Conservation (phyloP, 92 coral and sea anemone species). For the Palythoa caribaeorum region DNA sequence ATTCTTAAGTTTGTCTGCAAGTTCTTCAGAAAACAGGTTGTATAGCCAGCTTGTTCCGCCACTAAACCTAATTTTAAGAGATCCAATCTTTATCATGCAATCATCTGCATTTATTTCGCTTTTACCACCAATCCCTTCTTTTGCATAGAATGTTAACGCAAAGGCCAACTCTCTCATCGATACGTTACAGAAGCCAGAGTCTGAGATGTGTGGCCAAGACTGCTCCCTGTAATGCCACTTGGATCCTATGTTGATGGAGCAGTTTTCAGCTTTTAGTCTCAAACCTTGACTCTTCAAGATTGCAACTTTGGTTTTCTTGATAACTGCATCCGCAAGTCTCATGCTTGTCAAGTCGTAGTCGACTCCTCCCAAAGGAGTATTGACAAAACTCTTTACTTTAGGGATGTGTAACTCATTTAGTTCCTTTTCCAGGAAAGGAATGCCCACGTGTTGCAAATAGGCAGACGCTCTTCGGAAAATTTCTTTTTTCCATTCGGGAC, state of each 20-base stretch:
- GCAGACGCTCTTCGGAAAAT: conserved; percentile 30
- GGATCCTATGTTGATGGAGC: conserved; percentile 70
- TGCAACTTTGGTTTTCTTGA: conserved; percentile 73
- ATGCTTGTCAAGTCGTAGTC: conserved; percentile 68
- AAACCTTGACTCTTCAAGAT: conserved; percentile 64
- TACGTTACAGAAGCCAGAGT: conserved; percentile 80
- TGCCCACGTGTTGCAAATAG: conserved; percentile 72
- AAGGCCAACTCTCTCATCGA: conserved; percentile 69
- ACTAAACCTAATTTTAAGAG: conserved; percentile 71
- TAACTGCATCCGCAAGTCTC: conserved; percentile 72
- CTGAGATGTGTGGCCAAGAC: conserved; percentile 92
- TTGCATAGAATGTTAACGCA: conserved; percentile 67
- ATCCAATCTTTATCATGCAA: conserved; percentile 73
- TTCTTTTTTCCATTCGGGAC: conserved; percentile 26
- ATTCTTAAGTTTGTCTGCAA: conserved; percentile 70
- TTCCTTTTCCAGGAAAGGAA: conserved; percentile 82
- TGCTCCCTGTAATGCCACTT: conserved; percentile 84
- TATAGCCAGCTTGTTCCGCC: conserved; percentile 95
- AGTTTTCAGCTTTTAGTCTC: conserved; percentile 65
- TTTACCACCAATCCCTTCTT: conserved; percentile 53
- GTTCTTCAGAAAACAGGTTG: conserved; percentile 77
- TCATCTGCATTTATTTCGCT: conserved; percentile 66
- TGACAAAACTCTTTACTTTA: conserved; percentile 59
- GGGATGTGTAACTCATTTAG: conserved; percentile 74
- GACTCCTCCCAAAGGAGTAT: conserved; percentile 84